These are phyloP conservation scores for Teleogryllus occipitalis DNA, from an alignment of 1,140 invertebrate species.

Conservation along the genomic window DNA sequence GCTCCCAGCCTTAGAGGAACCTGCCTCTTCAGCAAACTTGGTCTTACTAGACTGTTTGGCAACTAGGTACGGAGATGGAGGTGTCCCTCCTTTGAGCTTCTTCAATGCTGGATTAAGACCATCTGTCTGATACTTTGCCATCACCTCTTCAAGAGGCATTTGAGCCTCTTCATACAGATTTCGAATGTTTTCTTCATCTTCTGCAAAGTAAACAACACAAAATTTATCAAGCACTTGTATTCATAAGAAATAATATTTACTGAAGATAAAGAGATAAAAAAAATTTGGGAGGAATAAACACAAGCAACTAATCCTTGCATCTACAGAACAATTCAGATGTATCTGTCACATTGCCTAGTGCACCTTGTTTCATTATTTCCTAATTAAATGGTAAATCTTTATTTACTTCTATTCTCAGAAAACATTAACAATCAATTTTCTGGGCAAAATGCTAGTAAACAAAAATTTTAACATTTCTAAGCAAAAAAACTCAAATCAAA, in stretches of 20 bases:
- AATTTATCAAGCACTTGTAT: neutral
- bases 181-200: conserved; percentile 57
- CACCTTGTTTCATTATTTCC: too few relatives aligned
- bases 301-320: too few relatives aligned
- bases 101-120: conserved; percentile 21
- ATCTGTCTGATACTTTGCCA: conserved; percentile 49
- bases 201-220: conserved; percentile 29
- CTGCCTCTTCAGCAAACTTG: conserved; percentile 29
- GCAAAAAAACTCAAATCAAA: neutral
- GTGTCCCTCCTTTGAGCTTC: conserved; percentile 26
- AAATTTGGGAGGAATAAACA: too few relatives aligned
- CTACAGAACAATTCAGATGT: too few relatives aligned
- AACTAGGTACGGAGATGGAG: conserved; percentile 30
- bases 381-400: too few relatives aligned
- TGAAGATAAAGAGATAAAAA: too few relatives aligned
- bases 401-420: too few relatives aligned
- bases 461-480: neutral
- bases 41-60: conserved; percentile 33
- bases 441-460: too few relatives aligned
- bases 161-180: conserved; percentile 71
- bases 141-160: conserved; percentile 71
- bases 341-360: too few relatives aligned
- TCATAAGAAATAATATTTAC: too few relatives aligned
- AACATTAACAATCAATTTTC: too few relatives aligned
- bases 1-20: conserved; percentile 29